A percentile compares a stretch with the other conserved stretches of the same genome.
Conservation (phyloP, 1,140 invertebrate genomes). For the Protaetia brevitarsis region DNA sequence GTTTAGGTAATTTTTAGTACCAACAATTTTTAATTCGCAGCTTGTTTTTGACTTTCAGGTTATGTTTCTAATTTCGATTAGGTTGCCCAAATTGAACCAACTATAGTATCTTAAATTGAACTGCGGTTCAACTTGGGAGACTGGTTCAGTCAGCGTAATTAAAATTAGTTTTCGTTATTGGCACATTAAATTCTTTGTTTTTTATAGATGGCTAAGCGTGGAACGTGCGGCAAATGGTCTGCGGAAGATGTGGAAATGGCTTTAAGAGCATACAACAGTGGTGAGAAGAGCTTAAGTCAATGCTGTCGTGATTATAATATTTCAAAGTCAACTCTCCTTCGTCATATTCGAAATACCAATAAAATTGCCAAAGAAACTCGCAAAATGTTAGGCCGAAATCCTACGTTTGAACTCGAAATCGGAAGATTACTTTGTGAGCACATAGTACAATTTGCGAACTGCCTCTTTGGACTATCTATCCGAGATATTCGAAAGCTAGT, state of each 20-base stretch:
- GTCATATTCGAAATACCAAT: conserved; percentile 8
- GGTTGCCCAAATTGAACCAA: background rate
- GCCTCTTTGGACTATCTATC: conserved; percentile 29
- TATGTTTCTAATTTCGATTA: background rate
- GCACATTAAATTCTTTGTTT: background rate
- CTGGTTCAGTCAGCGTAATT: background rate
- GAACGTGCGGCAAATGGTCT: conserved; percentile 5
- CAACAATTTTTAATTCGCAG: background rate
- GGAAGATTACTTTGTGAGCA: background rate
- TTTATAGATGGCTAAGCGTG: background rate
- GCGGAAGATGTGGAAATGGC: background rate
- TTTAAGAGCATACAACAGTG: background rate
- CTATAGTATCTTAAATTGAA: conserved; percentile 2
- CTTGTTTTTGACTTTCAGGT: background rate
- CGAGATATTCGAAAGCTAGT: conserved; percentile 33
- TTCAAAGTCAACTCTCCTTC: background rate
- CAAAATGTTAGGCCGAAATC: background rate
- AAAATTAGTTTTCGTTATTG: background rate
- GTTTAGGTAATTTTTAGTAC: background rate
- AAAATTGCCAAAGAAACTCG: background rate
- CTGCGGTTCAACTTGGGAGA: conserved; percentile 13
- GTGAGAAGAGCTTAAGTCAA: background rate
- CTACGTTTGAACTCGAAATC: conserved; percentile 1
- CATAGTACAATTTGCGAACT: background rate
- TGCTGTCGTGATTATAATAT: background rate